Conservation (phyloP, 2,113 vertebrate species). For the Crypturellus undulatus region DNA sequence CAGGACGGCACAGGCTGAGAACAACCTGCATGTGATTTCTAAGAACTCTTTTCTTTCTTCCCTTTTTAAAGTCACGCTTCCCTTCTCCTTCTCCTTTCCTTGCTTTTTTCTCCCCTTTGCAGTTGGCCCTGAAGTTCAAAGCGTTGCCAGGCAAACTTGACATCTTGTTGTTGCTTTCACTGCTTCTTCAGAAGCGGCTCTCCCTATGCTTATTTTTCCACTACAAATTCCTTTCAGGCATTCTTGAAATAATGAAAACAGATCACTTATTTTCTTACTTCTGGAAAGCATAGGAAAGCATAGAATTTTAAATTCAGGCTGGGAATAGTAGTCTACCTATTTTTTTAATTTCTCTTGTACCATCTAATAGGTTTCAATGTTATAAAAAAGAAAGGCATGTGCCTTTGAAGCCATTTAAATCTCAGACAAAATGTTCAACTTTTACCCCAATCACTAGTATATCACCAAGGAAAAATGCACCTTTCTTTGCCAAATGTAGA, state of each 20-base stretch:
- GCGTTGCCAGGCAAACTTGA: background rate
- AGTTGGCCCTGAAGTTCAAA: background rate
- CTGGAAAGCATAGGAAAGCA: background rate
- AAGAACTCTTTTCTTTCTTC: background rate
- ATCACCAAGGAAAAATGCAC: conserved; percentile 54
- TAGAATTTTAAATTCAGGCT: background rate
- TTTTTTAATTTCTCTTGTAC: background rate
- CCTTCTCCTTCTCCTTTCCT: background rate
- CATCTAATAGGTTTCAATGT: background rate
- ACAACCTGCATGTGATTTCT: fast-evolving
- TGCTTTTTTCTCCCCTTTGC: background rate
- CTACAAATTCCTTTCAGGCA: background rate
- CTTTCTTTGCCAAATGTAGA: conserved; percentile 51
- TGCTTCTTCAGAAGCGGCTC: background rate
- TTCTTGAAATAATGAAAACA: background rate
- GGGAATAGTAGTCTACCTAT: background rate
- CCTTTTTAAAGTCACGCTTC: background rate
- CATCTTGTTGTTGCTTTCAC: background rate
- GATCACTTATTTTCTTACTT: background rate
- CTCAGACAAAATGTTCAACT: conserved; percentile 56
- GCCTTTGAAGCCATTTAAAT: conserved; percentile 45
- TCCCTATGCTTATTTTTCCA: background rate
- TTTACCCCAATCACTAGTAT: conserved; percentile 37
- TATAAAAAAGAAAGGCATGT: conserved; percentile 31
- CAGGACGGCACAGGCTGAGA: background rate